Conservation (phyloP, 2,888 invertebrate species). For the Conus canariensis region DNA sequence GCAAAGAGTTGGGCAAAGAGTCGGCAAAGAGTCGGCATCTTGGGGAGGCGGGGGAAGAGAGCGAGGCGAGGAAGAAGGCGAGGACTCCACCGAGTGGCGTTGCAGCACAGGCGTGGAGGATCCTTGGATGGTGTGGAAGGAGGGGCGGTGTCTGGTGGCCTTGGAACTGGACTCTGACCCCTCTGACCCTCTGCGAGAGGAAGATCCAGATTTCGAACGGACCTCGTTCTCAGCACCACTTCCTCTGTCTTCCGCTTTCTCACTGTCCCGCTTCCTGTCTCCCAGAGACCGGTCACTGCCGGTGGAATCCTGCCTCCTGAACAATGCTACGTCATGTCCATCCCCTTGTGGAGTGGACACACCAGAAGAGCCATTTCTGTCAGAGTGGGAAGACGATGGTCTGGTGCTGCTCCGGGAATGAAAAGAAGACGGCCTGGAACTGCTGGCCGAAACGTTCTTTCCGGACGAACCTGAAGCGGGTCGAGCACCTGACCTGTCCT, state of each 20-base stretch:
- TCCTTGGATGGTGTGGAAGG: conserved; percentile 30
- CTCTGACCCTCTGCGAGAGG: neutral
- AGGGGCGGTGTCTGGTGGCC: neutral
- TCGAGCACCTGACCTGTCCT: neutral
- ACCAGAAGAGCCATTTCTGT: neutral
- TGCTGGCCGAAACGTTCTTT: neutral
- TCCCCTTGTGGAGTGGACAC: neutral
- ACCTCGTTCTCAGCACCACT: neutral
- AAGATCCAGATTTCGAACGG: neutral
- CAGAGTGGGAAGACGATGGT: neutral
- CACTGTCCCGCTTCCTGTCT: neutral
- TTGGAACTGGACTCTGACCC: neutral
- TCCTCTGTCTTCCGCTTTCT: neutral
- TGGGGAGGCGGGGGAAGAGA: conserved; percentile 4
- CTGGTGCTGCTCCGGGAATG: neutral
- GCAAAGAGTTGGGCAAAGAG: neutral
- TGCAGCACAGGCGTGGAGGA: conserved; percentile 35
- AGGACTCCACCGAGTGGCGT: conserved; percentile 26
- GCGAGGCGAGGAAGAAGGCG: conserved; percentile 8
- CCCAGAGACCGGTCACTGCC: neutral
- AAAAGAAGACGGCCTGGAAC: neutral
- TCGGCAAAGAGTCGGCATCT: neutral
- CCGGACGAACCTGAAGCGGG: no score
- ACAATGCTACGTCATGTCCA: neutral
- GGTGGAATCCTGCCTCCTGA: conserved; percentile 20